Evolutionary conservation across 2,888 invertebrate genomes (phyloP), one percentile per base, ranked within the genome.

Genomic region (Mimas tiliae): DNA sequence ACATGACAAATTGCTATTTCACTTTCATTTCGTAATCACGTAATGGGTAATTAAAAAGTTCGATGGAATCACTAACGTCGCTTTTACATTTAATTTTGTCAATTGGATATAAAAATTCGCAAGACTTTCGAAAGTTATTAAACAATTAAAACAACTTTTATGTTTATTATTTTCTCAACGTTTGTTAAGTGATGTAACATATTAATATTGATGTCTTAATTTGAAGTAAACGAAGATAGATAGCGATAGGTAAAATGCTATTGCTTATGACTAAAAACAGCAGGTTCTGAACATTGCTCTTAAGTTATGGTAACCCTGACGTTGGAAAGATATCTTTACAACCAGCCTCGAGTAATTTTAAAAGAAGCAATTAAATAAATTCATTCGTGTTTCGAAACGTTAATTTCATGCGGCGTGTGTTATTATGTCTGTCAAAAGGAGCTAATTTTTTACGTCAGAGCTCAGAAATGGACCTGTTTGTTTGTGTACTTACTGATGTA

Each of bases 351-450:
- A 69, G 9, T 69, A 67, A 69, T 65, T 77, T 76, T 75, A 74
- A 76, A 79, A 80, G 70, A 72, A 74, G 69, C 72, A 74, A 78
- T 80, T 78, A 75, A 71, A 77, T 74, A 71, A 75, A 65, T 65
- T 65, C 68, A 69, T 73, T 74, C 68, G 68, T 70, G 70, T 76
- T 76, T 78, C 77, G 69, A 73, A 65, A 68, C 69, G 68, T 69
- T 72, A 72, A 71, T 76, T 75, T 76, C 65, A 65, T 65, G 68
- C 68, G 66, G 63, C 66, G 64, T 73, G 65, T 65, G 67, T 65
- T 67, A 74, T 73, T 70, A 71, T 58, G 70, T 68, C 62, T 70
- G 72, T 70, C 71, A 70, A 66, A 65, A 50, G 67, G 69, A 68
- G 27, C 66, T 45, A 63, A 45, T 78, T 80, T 78, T 78, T 78